These are phyloP conservation scores for Hemiscyllium ocellatum DNA, from an alignment of 2,113 vertebrate genomes.

Conservation along the genomic window DNA sequence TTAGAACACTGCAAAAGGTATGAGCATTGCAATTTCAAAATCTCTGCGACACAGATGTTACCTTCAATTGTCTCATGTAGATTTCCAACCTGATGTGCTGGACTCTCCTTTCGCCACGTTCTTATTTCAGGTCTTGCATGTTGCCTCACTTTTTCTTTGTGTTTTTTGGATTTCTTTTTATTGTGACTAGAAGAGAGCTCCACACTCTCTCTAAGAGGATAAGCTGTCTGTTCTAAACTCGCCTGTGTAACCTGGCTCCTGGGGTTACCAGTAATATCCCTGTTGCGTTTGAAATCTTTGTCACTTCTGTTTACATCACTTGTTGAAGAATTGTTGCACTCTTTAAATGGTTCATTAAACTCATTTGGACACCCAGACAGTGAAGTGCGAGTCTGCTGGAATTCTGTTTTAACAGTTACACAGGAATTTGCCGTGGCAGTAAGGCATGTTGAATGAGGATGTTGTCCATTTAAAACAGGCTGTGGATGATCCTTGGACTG, in stretches of 20 bases:
- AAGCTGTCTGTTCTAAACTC: slow-evolving; percentile 43
- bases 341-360: slow-evolving; percentile 38
- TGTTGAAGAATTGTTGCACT: not conserved
- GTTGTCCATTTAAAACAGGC: slow-evolving; percentile 51
- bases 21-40: not conserved
- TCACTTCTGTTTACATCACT: slow-evolving; percentile 1
- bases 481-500: slow-evolving; percentile 52
- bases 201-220: slow-evolving; percentile 49
- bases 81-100: slow-evolving; percentile 49
- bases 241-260: slow-evolving; percentile 45
- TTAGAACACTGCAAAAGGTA: not conserved
- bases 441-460: slow-evolving; percentile 40
- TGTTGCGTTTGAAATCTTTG: slow-evolving; percentile 8
- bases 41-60: slow-evolving; percentile 42
- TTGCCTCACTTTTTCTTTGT: slow-evolving; percentile 61
- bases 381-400: slow-evolving; percentile 48
- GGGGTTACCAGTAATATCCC: not conserved
- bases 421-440: slow-evolving; percentile 46
- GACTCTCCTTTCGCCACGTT: slow-evolving; percentile 57
- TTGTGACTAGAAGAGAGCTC: slow-evolving; percentile 53
- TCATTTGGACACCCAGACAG: slow-evolving; percentile 50
- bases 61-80: slow-evolving; percentile 56
- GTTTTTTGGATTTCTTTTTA: slow-evolving; percentile 64
- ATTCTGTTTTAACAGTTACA: slow-evolving; percentile 50
- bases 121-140: slow-evolving; percentile 52